Percentiles rank a stretch among this genome's conserved stretches.
Evolutionary conservation across 2,113 vertebrate genomes (phyloP).

Genomic region (Jacana jacana): DNA sequence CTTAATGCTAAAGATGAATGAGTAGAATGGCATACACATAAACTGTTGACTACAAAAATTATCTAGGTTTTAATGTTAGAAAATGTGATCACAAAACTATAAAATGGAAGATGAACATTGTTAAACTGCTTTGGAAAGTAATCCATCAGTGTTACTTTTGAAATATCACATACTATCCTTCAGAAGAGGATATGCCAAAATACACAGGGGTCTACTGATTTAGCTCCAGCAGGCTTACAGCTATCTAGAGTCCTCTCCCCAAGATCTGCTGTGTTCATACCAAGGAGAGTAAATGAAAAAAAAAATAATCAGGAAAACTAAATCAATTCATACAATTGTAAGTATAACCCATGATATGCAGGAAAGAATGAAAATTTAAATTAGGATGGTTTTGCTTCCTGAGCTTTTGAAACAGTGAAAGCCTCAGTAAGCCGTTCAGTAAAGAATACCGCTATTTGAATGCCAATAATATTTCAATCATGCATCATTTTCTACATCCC

Average conservation of each 20-base stretch:
- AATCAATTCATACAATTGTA: background rate
- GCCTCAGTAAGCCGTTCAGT: background rate
- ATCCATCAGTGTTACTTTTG: background rate
- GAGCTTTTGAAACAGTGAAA: background rate
- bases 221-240: background rate
- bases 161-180: background rate
- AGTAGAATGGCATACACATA: background rate
- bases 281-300: background rate
- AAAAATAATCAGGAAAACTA: background rate
- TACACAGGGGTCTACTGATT: background rate
- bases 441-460: background rate
- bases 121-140: background rate
- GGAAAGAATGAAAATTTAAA: background rate
- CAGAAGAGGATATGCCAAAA: background rate
- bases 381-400: background rate
- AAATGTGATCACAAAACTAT: background rate
- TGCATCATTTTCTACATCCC: background rate
- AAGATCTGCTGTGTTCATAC: background rate
- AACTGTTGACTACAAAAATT: background rate
- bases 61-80: background rate
- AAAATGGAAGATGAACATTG: background rate
- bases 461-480: background rate
- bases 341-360: background rate
- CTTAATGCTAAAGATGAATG: background rate
- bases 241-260: background rate